Conservation (phyloP, 92 coral and sea anemone species). For the Palythoa grandiflora region DNA sequence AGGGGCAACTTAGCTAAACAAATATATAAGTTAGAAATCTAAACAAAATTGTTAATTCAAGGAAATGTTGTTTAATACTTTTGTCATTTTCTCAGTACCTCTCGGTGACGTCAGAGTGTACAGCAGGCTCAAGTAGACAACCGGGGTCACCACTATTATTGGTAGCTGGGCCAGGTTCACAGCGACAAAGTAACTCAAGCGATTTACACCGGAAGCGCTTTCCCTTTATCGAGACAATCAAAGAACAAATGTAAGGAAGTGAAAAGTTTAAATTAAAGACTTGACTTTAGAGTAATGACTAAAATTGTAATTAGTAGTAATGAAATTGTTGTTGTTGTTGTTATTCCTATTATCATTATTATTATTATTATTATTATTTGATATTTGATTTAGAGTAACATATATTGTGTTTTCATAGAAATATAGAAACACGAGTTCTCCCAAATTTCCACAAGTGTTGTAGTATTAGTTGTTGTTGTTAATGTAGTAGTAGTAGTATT, state of each 20-base stretch:
- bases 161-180: conserved; percentile 69
- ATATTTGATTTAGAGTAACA: too few species aligned
- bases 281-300: neutral
- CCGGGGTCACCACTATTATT: conserved; percentile 56
- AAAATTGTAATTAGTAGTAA: neutral
- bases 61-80: too few species aligned
- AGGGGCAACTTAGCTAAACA: neutral
- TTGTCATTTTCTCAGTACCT: conserved; percentile 43
- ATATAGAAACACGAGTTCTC: too few species aligned
- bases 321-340: too few species aligned
- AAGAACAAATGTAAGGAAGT: neutral
- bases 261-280: neutral
- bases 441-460: too few species aligned
- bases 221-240: conserved; percentile 48
- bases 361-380: too few species aligned
- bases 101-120: conserved; percentile 70
- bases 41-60: neutral
- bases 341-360: too few species aligned
- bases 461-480: too few species aligned
- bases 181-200: conserved; percentile 69
- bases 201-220: conserved; percentile 73
- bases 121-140: conserved; percentile 63
- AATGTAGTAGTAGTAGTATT: too few species aligned
- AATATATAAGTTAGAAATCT: neutral
- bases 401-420: too few species aligned